Base-by-base conservation (phyloP, 2,888 invertebrate species). In the Platycheirus rosarum region DNA sequence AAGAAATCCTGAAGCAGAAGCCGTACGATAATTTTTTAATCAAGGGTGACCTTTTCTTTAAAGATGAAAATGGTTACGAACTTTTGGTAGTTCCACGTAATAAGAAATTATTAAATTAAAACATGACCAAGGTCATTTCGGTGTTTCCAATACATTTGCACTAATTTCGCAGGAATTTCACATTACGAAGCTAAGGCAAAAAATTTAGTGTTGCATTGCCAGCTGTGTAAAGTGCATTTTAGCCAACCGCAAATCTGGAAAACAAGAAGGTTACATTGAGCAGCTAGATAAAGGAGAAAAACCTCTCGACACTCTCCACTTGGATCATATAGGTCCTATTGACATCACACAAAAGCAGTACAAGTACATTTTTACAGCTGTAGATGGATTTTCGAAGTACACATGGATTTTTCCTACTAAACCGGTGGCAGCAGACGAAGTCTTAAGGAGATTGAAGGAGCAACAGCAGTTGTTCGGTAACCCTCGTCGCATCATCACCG, bases 381-480 rank as follows among this genome's bases (percentile, higher is more conserved):
- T 88, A 0, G 88, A 89, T 82, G 87, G 75, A 1, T 89, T 87
- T 57, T 87, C 86, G 0, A 88, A 88, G 55, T 88, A 87, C 85
- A 82, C 84, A 0, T 88, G 88, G 87, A 14, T 88, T 1, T 88
- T 85, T 44, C 87, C 88, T 0, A 85, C 82, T 0, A 88, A 87
- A 60, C 75, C 84, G 1, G 82, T 84, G 0, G 65, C 85, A 0
- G 60, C 84, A 2, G 84, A 79, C 23, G 88, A 90, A 51, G 86
- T 85, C 0, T 1, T 89, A 13, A 26, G 85, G 0, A 87, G 87
- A 65, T 44, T 89, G 7, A 62, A 53, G 4, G 23, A 78, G 1
- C 88, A 87, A 13, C 86, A 87, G 49, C 80, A 85, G 32, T 84
- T 35, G 7, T 89, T 89, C 85, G 89, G 89, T 6, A 88, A 87